Conservation (phyloP, 2,888 invertebrate species). For the Cenopis cana region DNA sequence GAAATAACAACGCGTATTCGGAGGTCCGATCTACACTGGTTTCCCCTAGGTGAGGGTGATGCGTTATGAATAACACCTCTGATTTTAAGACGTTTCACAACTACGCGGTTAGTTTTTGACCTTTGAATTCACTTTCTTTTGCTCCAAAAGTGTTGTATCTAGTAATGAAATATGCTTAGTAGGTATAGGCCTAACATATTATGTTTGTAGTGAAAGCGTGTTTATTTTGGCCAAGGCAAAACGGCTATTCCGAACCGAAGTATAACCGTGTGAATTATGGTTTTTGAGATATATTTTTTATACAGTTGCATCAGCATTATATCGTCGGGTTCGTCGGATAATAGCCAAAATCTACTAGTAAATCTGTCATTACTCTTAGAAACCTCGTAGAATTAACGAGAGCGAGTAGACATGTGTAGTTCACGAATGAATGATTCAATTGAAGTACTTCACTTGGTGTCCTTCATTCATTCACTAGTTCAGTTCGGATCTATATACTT, state of each 20-base stretch:
- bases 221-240: not conserved
- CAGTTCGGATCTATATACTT: too few species aligned
- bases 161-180: slow-evolving; percentile 18
- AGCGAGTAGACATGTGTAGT: too few species aligned
- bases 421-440: too few species aligned
- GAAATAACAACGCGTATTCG: not conserved
- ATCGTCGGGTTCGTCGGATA: too few species aligned
- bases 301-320: too few species aligned
- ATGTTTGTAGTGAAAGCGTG: slow-evolving; percentile 5
- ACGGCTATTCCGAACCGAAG: not conserved
- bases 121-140: slow-evolving; percentile 38
- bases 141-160: slow-evolving; percentile 21
- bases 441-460: too few species aligned
- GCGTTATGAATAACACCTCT: not conserved
- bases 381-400: too few species aligned
- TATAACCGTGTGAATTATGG: not conserved
- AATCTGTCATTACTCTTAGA: too few species aligned
- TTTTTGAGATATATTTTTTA: not conserved
- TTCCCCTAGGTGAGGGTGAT: not conserved
- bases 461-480: too few species aligned
- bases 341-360: too few species aligned
- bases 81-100: not conserved
- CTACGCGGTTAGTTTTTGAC: not conserved
- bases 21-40: not conserved
- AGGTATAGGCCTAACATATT: slow-evolving; percentile 3